A percentile compares a stretch with the other conserved stretches of the same genome.
Conservation (phyloP, 2,113 vertebrate genomes). For the Pituophis catenifer region DNA sequence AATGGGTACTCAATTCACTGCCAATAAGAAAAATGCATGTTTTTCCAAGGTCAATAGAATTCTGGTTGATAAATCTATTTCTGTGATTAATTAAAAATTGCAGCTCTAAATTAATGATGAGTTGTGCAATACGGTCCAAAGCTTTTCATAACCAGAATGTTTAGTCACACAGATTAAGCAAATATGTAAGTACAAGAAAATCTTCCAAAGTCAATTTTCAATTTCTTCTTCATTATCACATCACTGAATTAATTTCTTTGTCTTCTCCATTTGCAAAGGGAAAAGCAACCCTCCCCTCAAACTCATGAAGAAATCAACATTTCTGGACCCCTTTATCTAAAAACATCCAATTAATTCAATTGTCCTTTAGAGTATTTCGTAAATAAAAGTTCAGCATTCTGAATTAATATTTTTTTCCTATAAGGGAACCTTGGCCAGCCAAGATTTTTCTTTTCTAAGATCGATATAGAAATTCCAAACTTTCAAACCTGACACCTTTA, state of each 20-base stretch:
- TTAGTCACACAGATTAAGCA: neutral
- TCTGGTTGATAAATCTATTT: neutral
- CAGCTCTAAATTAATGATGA: neutral
- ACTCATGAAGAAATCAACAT: neutral
- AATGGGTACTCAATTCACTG: neutral
- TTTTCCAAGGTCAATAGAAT: neutral
- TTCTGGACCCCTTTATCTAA: conserved; percentile 4
- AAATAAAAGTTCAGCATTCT: conserved; percentile 18
- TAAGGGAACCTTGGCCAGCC: neutral
- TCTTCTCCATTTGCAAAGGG: neutral
- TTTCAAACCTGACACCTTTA: neutral
- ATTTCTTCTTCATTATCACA: neutral
- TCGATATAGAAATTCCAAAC: neutral
- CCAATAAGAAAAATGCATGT: neutral
- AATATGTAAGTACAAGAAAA: neutral
- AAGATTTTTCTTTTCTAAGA: neutral
- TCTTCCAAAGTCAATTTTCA: neutral
- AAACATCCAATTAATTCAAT: neutral
- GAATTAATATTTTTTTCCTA: neutral
- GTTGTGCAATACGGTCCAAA: neutral
- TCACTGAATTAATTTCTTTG: neutral
- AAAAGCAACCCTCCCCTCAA: neutral
- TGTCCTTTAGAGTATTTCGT: neutral
- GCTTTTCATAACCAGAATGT: neutral
- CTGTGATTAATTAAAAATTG: neutral